phyloP scores from a whole-genome alignment of 2,797 vertebrate species.

The Eospalax fontanierii region DNA sequence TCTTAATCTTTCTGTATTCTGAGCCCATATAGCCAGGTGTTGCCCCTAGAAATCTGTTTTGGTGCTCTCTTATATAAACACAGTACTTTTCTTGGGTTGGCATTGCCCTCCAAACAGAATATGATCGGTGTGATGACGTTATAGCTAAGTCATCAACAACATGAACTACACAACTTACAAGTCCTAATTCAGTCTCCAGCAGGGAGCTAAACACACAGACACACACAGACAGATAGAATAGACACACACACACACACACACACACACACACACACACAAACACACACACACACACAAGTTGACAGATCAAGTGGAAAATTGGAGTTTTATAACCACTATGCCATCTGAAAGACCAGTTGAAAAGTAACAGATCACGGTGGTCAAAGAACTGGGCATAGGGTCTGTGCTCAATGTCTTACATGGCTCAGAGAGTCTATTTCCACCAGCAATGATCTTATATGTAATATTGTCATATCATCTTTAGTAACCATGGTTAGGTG shows the following conservation, averaged over 20 bases:
- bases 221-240: too few relatives aligned
- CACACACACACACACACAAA: neutral
- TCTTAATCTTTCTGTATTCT: neutral
- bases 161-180: slow-evolving; percentile 44
- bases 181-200: slow-evolving; percentile 12
- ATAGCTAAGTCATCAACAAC: neutral
- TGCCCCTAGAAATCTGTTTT: neutral
- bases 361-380: neutral
- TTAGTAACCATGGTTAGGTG: neutral
- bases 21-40: neutral
- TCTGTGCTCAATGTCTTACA: neutral
- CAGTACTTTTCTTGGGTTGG: neutral
- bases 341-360: neutral
- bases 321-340: neutral
- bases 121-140: neutral
- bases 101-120: neutral
- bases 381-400: neutral
- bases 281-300: neutral
- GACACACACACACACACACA: slow-evolving; percentile 1
- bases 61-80: neutral
- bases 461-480: neutral
- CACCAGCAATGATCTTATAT: neutral
- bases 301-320: neutral
- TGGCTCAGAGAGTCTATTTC: neutral
- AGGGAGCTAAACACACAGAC: neutral